Conservation (phyloP, 1,140 invertebrate species). For the Trinorchestia longiramus region DNA sequence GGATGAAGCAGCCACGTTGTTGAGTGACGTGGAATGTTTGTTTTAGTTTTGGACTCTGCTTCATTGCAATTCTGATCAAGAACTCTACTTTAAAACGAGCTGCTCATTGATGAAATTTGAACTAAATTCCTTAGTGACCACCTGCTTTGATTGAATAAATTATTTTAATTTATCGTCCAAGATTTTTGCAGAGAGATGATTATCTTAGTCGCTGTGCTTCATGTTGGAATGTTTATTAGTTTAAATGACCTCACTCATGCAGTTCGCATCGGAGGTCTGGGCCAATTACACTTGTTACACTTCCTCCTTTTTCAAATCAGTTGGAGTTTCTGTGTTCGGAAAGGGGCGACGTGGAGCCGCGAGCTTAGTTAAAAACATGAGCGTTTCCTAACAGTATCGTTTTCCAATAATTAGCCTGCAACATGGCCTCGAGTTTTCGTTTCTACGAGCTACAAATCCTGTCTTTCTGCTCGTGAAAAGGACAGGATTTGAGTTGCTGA, state of each 20-base stretch:
- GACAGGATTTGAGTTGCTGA: neutral
- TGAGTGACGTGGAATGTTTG: neutral
- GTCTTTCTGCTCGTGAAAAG: neutral
- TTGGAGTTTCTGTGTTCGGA: neutral
- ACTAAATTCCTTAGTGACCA: neutral
- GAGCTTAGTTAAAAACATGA: slow-evolving; percentile 47
- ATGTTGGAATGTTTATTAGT: too few relatives aligned
- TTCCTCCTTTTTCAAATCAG: neutral
- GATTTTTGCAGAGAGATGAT: too few relatives aligned
- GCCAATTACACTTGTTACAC: neutral
- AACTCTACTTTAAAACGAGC: neutral
- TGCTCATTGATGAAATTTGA: neutral
- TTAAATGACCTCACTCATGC: too few relatives aligned
- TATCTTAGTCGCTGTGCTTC: too few relatives aligned
- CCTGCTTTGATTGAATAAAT: neutral
- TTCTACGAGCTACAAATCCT: neutral
- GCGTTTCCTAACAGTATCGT: neutral
- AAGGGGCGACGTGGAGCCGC: neutral
- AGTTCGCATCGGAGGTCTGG: neutral
- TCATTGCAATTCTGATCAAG: neutral
- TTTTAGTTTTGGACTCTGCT: neutral
- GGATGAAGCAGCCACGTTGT: neutral
- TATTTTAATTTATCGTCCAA: too few relatives aligned
- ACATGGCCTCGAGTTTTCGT: neutral
- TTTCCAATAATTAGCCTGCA: slow-evolving; percentile 49